A percentile compares a stretch with the other conserved stretches of the same genome.
phyloP scores from a whole-genome alignment of 1,140 invertebrate species.

The Scaptomyza montana region DNA sequence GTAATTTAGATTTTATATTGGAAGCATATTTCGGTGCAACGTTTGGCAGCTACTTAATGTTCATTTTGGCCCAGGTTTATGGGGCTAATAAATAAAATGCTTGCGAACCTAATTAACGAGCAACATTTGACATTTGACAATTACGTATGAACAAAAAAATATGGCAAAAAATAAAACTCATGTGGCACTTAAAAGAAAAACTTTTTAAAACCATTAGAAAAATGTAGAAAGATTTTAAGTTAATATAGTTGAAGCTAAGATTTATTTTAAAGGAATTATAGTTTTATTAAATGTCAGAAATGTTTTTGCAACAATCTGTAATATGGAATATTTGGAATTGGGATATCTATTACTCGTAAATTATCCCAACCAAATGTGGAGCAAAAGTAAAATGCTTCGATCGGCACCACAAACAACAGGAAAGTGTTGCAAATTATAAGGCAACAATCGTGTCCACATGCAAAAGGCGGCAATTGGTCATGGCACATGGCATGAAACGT shows the following conservation, averaged over 20 bases:
- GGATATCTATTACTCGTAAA: slow-evolving; percentile 1
- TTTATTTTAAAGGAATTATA: too few species aligned
- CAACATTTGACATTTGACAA: slow-evolving; percentile 39
- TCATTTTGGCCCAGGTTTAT: slow-evolving; percentile 2
- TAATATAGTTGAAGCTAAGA: too few species aligned
- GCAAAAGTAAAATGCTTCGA: slow-evolving; percentile 10
- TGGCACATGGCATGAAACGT: background rate
- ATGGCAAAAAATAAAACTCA: background rate
- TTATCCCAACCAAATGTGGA: slow-evolving; percentile 12
- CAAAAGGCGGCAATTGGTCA: slow-evolving; percentile 36
- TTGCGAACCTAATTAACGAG: slow-evolving; percentile 30
- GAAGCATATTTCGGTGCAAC: slow-evolving; percentile 19
- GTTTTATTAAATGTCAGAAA: too few species aligned
- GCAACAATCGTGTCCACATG: slow-evolving; percentile 28
- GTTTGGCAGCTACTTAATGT: slow-evolving; percentile 24
- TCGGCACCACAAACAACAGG: background rate
- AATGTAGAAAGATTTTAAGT: too few species aligned
- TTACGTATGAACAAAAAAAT: background rate
- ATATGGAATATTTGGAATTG: background rate
- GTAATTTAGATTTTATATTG: slow-evolving; percentile 36
- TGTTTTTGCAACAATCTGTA: too few species aligned
- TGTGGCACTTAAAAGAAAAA: background rate
- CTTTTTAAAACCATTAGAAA: background rate
- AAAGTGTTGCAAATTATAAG: slow-evolving; percentile 55
- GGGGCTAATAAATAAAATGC: slow-evolving; percentile 1